A percentile compares a stretch with the other conserved stretches of the same genome.
phyloP scores from a whole-genome alignment of 2,797 vertebrate genomes.

The Myotis pilosus region DNA sequence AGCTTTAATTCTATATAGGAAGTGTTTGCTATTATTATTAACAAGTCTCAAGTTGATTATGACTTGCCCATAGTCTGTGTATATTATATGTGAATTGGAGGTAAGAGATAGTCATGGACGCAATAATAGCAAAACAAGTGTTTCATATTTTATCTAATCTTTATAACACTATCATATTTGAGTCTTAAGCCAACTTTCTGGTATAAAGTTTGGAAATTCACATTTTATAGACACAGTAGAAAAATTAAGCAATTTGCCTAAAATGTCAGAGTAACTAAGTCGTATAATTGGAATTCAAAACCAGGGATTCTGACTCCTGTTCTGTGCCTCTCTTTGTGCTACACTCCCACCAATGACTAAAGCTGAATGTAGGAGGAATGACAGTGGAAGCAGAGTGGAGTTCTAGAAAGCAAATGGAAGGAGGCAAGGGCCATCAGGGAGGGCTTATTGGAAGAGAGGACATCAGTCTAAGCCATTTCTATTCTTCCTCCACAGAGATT shows the following conservation, averaged over 20 bases:
- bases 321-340: background rate
- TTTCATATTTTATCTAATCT: background rate
- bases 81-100: background rate
- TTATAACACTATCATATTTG: background rate
- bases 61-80: background rate
- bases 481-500: background rate
- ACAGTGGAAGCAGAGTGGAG: background rate
- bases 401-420: background rate
- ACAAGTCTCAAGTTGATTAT: background rate
- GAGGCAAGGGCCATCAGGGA: background rate
- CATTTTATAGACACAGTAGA: background rate
- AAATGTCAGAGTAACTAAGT: background rate
- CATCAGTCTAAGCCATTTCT: background rate
- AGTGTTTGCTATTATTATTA: slow-evolving; percentile 13
- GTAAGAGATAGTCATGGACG: background rate
- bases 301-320: background rate
- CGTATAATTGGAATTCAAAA: background rate
- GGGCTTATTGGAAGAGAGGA: background rate
- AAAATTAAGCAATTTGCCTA: background rate
- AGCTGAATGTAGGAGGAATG: background rate
- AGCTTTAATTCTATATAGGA: slow-evolving; percentile 33
- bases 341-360: background rate
- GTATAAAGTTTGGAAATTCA: background rate
- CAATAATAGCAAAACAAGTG: background rate
- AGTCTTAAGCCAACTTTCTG: background rate